Conservation (phyloP, 2,113 vertebrate species). For the Petaurus breviceps region DNA sequence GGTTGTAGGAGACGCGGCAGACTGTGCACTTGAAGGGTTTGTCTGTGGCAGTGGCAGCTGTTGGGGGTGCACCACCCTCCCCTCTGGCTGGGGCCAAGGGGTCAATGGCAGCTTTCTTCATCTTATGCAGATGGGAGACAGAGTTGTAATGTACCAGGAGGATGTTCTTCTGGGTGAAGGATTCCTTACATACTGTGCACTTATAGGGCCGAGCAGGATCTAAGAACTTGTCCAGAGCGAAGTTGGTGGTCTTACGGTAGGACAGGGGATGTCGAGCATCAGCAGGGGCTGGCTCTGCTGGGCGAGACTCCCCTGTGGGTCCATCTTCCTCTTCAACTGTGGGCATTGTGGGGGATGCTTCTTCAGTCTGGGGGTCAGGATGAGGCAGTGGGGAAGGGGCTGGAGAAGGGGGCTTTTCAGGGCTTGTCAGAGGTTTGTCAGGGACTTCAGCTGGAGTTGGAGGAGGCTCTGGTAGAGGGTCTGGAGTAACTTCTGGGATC, state of each 20-base stretch:
- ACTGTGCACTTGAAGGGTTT: slow-evolving; percentile 93
- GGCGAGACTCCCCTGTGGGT: slow-evolving; percentile 56
- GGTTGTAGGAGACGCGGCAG: slow-evolving; percentile 94
- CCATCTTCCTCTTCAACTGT: slow-evolving; percentile 71
- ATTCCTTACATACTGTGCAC: slow-evolving; percentile 92
- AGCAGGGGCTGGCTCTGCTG: slow-evolving; percentile 58
- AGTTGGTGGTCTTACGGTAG: slow-evolving; percentile 83
- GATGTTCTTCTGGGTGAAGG: slow-evolving; percentile 90
- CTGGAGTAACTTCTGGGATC: slow-evolving; percentile 66
- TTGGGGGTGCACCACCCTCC: slow-evolving; percentile 63
- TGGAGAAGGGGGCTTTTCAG: slow-evolving; percentile 64
- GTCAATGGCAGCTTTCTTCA: slow-evolving; percentile 86
- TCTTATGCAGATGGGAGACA: slow-evolving; percentile 91
- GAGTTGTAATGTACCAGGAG: slow-evolving; percentile 93
- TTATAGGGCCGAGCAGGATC: slow-evolving; percentile 88
- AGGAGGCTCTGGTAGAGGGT: slow-evolving; percentile 57
- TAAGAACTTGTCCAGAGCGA: slow-evolving; percentile 84
- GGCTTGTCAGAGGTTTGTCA: slow-evolving; percentile 63
- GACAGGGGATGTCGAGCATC: slow-evolving; percentile 77
- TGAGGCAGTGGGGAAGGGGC: slow-evolving; percentile 51
- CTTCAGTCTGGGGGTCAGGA: slow-evolving; percentile 57
- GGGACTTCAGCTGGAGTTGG: slow-evolving; percentile 40
- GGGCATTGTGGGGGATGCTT: slow-evolving; percentile 22
- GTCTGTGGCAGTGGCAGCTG: slow-evolving; percentile 79
- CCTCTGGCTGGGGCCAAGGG: slow-evolving; percentile 68